Percentiles rank a stretch among this genome's conserved stretches.
Evolutionary conservation across 2,797 vertebrate species (phyloP).

Genomic region (Chelon labrosus): DNA sequence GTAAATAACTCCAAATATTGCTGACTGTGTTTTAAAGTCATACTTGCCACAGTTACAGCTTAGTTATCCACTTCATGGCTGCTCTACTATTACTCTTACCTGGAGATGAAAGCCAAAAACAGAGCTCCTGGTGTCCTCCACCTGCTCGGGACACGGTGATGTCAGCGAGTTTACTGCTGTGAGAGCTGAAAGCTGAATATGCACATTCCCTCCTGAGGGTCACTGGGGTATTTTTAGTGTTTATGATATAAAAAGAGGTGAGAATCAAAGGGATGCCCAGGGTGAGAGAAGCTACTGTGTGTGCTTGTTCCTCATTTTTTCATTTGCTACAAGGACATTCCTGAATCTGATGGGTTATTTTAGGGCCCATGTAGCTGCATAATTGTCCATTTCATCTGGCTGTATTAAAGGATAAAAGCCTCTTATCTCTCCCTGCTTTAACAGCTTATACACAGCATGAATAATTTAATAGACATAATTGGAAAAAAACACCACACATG

Average conservation of each 20-base stretch:
- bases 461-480: slow-evolving; percentile 56
- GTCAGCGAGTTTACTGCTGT: slow-evolving; percentile 77
- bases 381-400: slow-evolving; percentile 46
- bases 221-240: slow-evolving; percentile 79
- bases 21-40: too few relatives aligned
- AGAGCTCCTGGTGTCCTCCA: slow-evolving; percentile 72
- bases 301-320: slow-evolving; percentile 6
- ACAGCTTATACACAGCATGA: slow-evolving; percentile 34
- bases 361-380: slow-evolving; percentile 20
- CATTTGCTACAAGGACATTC: slow-evolving; percentile 48
- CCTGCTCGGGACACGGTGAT: slow-evolving; percentile 75
- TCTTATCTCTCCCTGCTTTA: slow-evolving; percentile 25
- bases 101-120: slow-evolving; percentile 48
- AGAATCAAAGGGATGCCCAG: slow-evolving; percentile 64
- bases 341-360: slow-evolving; percentile 36
- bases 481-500: slow-evolving; percentile 9
- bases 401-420: slow-evolving; percentile 37
- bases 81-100: slow-evolving; percentile 26
- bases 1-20: too few relatives aligned
- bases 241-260: slow-evolving; percentile 65
- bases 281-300: slow-evolving; percentile 42
- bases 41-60: too few relatives aligned
- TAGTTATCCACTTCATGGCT: background rate
- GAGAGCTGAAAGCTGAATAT: slow-evolving; percentile 75
- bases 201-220: slow-evolving; percentile 73